phyloP scores from a whole-genome alignment of 2,797 vertebrate species.

The Helostoma temminkii region DNA sequence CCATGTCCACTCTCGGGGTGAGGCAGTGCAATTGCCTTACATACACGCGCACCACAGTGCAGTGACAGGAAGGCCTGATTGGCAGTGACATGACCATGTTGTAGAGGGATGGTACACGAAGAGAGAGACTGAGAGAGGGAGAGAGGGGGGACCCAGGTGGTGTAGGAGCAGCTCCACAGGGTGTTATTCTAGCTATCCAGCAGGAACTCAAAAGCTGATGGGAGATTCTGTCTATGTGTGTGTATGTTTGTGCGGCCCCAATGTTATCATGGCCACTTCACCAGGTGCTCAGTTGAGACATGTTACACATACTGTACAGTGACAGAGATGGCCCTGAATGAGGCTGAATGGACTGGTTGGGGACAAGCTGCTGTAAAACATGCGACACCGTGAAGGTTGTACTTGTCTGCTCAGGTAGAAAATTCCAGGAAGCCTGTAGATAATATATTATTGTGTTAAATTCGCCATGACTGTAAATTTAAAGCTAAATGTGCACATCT shows the following conservation, averaged over 20 bases:
- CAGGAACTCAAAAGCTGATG: constrained; percentile 71
- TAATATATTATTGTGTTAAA: constrained; percentile 37
- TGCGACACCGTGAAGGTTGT: constrained; percentile 71
- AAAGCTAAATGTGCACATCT: constrained; percentile 4
- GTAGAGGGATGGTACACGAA: constrained; percentile 70
- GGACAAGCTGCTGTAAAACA: constrained; percentile 73
- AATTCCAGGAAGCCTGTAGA: constrained; percentile 40
- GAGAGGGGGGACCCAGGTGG: constrained; percentile 77
- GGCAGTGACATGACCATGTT: constrained; percentile 82
- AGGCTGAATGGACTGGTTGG: constrained; percentile 71
- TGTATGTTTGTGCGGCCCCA: constrained; percentile 69
- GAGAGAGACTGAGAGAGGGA: constrained; percentile 19
- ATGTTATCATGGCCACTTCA: constrained; percentile 76
- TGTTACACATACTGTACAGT: constrained; percentile 82
- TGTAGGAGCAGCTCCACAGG: constrained; percentile 78
- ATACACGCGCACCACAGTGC: constrained; percentile 65
- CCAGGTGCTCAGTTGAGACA: constrained; percentile 80
- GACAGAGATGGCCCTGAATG: constrained; percentile 77
- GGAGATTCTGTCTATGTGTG: constrained; percentile 60
- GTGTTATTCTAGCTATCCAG: constrained; percentile 80
- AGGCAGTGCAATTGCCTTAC: constrained; percentile 83
- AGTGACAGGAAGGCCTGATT: constrained; percentile 84
- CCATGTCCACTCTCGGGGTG: constrained; percentile 83
- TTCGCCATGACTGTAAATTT: background rate
- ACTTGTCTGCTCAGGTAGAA: constrained; percentile 62